These are phyloP conservation scores for Drosophila saltans DNA, from an alignment of 1,140 invertebrate genomes.

Conservation along the genomic window DNA sequence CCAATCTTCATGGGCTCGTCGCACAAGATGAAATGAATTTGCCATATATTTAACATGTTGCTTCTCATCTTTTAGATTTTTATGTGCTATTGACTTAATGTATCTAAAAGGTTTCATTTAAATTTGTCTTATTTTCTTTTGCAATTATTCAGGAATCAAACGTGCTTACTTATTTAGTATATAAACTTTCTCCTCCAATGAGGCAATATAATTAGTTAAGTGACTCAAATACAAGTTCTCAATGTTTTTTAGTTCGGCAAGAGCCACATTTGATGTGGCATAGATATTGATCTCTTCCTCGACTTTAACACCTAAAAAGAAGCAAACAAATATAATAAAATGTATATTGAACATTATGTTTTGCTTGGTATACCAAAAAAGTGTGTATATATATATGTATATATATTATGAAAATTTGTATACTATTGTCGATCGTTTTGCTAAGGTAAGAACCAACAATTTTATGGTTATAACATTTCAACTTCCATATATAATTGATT, in stretches of 20 bases:
- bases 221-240: conserved; percentile 33
- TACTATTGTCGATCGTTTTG: no score
- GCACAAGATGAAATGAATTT: conserved; percentile 24
- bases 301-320: not conserved
- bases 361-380: not conserved
- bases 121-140: not conserved
- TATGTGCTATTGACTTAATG: not conserved
- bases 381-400: not conserved
- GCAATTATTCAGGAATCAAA: no score
- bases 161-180: conserved; percentile 6
- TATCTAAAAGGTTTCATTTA: not conserved
- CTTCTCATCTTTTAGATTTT: not conserved
- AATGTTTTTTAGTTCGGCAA: conserved; percentile 26
- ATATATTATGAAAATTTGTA: not conserved
- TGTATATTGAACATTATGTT: not conserved
- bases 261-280: conserved; percentile 29
- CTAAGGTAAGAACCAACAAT: no score
- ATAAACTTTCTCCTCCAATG: conserved; percentile 13
- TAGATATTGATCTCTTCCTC: conserved; percentile 2
- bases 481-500: no score
- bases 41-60: conserved; percentile 6
- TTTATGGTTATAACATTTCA: no score
- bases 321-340: not conserved
- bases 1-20: conserved; percentile 31
- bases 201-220: conserved; percentile 15